phyloP scores from a whole-genome alignment of 2,888 invertebrate species.

The Maniola hyperantus region DNA sequence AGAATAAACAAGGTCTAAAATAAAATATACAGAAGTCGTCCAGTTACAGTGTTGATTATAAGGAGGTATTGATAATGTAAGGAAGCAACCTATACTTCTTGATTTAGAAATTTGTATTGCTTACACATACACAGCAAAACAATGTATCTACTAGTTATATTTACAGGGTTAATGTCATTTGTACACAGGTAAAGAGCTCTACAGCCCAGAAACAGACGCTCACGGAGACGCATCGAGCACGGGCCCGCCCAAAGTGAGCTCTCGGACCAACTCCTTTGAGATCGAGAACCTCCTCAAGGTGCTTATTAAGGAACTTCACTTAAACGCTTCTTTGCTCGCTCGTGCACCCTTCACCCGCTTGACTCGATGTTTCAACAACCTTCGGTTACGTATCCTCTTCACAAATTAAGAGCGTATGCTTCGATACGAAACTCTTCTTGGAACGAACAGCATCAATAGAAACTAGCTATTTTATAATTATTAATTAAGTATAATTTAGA shows the following conservation, averaged over 20 bases:
- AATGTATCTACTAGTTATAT: too few relatives aligned
- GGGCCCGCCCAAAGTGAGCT: constrained; percentile 85
- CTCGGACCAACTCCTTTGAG: constrained; percentile 95
- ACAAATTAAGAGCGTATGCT: constrained; percentile 36
- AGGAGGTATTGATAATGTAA: too few relatives aligned
- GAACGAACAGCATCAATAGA: constrained; percentile 26
- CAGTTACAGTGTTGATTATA: too few relatives aligned
- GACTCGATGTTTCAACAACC: constrained; percentile 41
- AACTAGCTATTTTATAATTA: background rate
- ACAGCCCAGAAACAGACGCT: constrained; percentile 84
- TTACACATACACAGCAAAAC: too few relatives aligned
- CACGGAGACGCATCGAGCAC: constrained; percentile 62
- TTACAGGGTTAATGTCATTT: background rate
- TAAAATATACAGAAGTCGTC: too few relatives aligned
- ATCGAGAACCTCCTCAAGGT: constrained; percentile 96
- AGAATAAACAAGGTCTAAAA: too few relatives aligned
- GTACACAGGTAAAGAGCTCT: constrained; percentile 87
- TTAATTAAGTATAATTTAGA: background rate
- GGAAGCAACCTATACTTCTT: too few relatives aligned
- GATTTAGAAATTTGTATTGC: too few relatives aligned
- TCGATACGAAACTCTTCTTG: constrained; percentile 33
- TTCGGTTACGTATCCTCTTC: constrained; percentile 36
- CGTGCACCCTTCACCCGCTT: constrained; percentile 44
- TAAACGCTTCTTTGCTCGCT: constrained; percentile 44
- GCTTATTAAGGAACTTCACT: constrained; percentile 42